phyloP scores from a whole-genome alignment of 2,888 invertebrate genomes.

The Pollenia labialis region DNA sequence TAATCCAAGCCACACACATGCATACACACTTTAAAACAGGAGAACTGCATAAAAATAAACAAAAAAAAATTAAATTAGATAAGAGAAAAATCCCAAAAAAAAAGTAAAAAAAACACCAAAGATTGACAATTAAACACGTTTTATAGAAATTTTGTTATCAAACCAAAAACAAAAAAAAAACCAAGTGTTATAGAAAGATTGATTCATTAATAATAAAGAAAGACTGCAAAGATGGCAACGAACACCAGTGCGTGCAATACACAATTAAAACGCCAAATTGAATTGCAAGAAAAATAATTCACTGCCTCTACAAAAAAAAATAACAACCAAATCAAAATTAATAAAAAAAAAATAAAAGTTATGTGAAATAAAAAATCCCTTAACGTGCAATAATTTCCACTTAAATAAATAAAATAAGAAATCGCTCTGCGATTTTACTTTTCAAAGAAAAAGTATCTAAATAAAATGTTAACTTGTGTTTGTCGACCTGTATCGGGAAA shows the following conservation, averaged over 20 bases:
- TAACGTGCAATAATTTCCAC: background rate
- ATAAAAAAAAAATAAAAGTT: constrained; percentile 5
- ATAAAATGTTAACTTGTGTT: constrained; percentile 83
- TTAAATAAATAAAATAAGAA: constrained; percentile 12
- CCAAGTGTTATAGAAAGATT: constrained; percentile 1
- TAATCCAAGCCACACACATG: constrained; percentile 15
- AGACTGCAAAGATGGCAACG: constrained; percentile 11
- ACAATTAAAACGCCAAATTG: constrained; percentile 22
- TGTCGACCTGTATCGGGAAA: constrained; percentile 84
- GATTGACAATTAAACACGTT: constrained; percentile 71
- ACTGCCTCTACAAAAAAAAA: background rate
- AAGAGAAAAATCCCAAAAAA: constrained; percentile 16
- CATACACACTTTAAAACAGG: background rate
- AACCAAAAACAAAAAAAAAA: constrained; percentile 16
- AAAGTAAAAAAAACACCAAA: background rate
- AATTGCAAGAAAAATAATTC: constrained; percentile 14
- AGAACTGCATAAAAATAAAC: constrained; percentile 36
- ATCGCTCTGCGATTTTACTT: background rate
- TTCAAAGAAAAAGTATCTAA: background rate
- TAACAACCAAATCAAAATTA: background rate
- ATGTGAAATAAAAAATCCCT: background rate
- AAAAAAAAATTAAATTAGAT: constrained; percentile 8
- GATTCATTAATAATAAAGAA: background rate
- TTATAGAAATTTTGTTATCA: constrained; percentile 53
- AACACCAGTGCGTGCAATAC: background rate